Evolutionary conservation across 2,797 vertebrate species (phyloP).

Genomic region (Antrozous pallidus): DNA sequence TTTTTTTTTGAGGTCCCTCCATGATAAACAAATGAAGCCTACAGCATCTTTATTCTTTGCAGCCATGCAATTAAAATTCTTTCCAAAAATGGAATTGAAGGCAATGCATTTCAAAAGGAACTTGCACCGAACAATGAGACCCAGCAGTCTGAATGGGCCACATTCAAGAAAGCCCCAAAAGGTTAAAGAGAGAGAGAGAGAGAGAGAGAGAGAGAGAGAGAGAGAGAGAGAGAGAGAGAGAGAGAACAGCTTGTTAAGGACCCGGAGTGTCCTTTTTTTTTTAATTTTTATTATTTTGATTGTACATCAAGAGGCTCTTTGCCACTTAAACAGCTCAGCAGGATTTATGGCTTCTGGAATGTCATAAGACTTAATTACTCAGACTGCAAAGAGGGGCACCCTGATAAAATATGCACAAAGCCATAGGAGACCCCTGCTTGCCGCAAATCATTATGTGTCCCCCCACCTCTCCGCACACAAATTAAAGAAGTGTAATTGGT

Average conservation of each 20-base stretch:
- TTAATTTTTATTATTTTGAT: slow-evolving; percentile 78
- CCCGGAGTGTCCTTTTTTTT: slow-evolving; percentile 70
- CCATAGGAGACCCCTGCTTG: slow-evolving; percentile 60
- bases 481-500: slow-evolving; percentile 77
- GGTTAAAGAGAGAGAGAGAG: slow-evolving; percentile 55
- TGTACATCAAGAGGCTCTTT: slow-evolving; percentile 82
- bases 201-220: no score
- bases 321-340: slow-evolving; percentile 85
- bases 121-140: slow-evolving; percentile 79
- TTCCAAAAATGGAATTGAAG: slow-evolving; percentile 86
- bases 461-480: slow-evolving; percentile 35
- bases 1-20: slow-evolving; percentile 81
- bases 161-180: slow-evolving; percentile 81
- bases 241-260: slow-evolving; percentile 81
- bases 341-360: slow-evolving; percentile 82
- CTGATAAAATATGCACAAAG: slow-evolving; percentile 83
- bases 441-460: slow-evolving; percentile 80
- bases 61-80: slow-evolving; percentile 87
- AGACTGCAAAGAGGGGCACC: slow-evolving; percentile 69
- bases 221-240: no score
- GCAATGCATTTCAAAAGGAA: slow-evolving; percentile 83
- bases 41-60: slow-evolving; percentile 87
- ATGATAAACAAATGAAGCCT: slow-evolving; percentile 89
- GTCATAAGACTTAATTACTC: slow-evolving; percentile 84
- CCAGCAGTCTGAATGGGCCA: slow-evolving; percentile 77